Conservation (phyloP, 37 sponge, comb jelly and placozoan species). For the Spongilla lacustris region DNA sequence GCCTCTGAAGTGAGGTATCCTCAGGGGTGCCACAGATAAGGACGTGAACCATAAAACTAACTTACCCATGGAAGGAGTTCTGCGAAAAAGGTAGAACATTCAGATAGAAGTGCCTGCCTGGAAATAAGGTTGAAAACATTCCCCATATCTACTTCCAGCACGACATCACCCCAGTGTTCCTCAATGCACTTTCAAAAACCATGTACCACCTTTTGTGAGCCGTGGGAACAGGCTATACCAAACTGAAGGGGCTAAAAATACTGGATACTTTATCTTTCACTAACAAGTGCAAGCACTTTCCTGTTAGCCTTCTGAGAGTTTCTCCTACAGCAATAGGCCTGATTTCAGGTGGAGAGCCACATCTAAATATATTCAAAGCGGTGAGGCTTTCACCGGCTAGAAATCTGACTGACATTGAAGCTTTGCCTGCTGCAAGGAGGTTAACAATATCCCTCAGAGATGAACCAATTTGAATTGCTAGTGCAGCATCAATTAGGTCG, state of each 20-base stretch:
- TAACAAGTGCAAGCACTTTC: neutral
- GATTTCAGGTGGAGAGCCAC: neutral
- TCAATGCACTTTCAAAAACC: neutral
- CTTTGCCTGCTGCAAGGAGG: neutral
- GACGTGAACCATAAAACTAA: neutral
- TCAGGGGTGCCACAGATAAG: neutral
- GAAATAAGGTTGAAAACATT: neutral
- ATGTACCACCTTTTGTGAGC: neutral
- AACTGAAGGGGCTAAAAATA: neutral
- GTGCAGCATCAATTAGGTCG: neutral
- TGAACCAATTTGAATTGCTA: neutral
- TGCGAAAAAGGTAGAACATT: neutral
- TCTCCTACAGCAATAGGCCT: neutral
- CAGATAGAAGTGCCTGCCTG: neutral
- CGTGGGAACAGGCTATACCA: neutral
- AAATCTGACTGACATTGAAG: neutral
- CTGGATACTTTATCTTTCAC: neutral
- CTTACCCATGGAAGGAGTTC: neutral
- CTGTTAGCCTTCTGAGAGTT: conserved; percentile 1
- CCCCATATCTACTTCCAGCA: neutral
- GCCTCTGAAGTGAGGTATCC: neutral
- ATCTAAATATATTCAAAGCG: neutral
- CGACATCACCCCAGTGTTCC: neutral
- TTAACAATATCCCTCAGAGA: neutral
- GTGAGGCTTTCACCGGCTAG: neutral